A percentile compares a stretch with the other conserved stretches of the same genome.
Conservation (phyloP, 2,113 vertebrate genomes). For the Chaetops frenatus region DNA sequence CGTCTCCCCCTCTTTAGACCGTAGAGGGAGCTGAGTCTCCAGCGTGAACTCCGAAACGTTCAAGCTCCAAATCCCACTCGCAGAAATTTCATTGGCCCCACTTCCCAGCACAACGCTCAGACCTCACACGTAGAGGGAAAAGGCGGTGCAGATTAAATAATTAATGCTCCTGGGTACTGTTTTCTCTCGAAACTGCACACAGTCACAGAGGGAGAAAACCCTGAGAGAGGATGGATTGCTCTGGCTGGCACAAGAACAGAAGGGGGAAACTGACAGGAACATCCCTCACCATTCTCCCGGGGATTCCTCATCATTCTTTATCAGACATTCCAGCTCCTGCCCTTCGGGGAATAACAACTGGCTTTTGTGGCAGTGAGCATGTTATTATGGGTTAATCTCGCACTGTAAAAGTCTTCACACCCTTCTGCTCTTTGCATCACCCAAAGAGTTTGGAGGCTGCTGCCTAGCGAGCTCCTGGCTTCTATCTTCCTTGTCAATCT, state of each 20-base stretch:
- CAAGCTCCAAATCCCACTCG: neutral
- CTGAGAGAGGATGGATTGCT: neutral
- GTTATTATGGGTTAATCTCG: neutral
- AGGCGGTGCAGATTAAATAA: neutral
- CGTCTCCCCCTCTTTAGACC: neutral
- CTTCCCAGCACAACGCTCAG: neutral
- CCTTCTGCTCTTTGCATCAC: neutral
- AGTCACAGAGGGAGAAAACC: neutral
- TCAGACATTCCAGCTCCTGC: neutral
- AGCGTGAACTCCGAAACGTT: neutral
- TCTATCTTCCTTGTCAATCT: neutral
- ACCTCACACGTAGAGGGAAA: neutral
- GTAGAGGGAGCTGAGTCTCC: neutral
- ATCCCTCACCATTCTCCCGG: neutral
- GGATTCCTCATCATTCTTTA: no score
- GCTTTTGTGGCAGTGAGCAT: neutral
- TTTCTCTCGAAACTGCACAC: neutral
- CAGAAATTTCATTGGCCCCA: neutral
- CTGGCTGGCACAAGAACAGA: neutral
- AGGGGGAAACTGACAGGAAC: neutral
- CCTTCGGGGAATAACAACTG: neutral
- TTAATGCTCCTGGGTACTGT: neutral
- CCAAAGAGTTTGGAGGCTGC: neutral
- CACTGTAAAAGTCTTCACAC: neutral
- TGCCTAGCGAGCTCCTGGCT: neutral